Conservation (phyloP, 1,140 invertebrate species). For the Muscidifurax raptorellus region DNA sequence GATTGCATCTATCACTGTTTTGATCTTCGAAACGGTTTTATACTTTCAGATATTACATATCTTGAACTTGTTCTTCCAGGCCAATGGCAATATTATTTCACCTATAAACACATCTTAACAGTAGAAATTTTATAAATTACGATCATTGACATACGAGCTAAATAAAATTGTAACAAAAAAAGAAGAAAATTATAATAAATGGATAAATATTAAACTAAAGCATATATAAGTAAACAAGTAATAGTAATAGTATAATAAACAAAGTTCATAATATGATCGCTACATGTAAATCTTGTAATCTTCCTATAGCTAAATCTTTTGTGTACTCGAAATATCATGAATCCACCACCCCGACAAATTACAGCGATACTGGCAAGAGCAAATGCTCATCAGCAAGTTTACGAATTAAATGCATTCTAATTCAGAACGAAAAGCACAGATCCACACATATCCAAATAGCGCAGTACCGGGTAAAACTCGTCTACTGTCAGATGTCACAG, state of each 20-base stretch:
- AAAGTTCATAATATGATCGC: not conserved
- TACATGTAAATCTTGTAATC: conserved; percentile 49
- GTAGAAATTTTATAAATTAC: conserved; percentile 21
- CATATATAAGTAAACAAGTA: not conserved
- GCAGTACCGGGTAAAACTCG: conserved; percentile 43
- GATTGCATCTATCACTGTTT: not conserved
- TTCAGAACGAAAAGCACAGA: not conserved
- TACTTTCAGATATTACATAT: not conserved
- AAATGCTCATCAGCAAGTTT: not conserved
- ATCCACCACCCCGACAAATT: conserved; percentile 8
- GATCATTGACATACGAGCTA: not conserved
- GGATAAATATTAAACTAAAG: not conserved
- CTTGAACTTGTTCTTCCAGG: not conserved
- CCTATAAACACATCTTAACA: not conserved
- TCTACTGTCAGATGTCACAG: conserved; percentile 39
- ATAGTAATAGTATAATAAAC: conserved; percentile 13
- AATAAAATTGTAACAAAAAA: not conserved
- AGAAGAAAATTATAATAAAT: not conserved
- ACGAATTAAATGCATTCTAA: not conserved
- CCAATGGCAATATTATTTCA: not conserved
- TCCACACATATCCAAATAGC: conserved; percentile 61
- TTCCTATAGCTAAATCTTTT: not conserved
- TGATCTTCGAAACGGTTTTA: not conserved
- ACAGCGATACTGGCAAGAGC: conserved; percentile 11
- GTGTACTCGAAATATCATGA: conserved; percentile 36